Evolutionary conservation across 2,888 invertebrate species (phyloP).

Genomic region (Mythimna loreyi): DNA sequence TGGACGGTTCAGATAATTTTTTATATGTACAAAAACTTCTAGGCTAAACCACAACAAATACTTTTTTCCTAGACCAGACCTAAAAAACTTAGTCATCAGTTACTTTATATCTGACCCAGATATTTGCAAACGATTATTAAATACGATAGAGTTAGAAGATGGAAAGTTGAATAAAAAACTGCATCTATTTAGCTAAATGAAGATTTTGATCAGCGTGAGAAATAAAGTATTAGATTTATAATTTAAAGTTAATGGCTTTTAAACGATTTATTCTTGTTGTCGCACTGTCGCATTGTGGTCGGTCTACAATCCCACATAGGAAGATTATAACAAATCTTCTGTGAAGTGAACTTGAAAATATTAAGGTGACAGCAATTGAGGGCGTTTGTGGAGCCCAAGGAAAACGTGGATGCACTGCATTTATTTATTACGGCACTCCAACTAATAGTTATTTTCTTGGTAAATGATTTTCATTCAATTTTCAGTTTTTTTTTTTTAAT

Average conservation of each 20-base stretch:
- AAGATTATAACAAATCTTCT: slow-evolving; percentile 11
- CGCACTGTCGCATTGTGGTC: slow-evolving; percentile 29
- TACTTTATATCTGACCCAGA: slow-evolving; percentile 32
- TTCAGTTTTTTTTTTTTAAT: too few relatives aligned
- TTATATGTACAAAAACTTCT: slow-evolving; percentile 7
- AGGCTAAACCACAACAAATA: background rate
- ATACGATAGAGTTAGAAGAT: slow-evolving; percentile 13
- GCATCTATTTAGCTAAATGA: slow-evolving; percentile 17
- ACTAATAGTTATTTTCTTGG: too few relatives aligned
- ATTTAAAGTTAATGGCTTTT: slow-evolving; percentile 46
- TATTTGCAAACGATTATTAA: slow-evolving; percentile 29
- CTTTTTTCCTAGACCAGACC: slow-evolving; percentile 13
- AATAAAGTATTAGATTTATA: slow-evolving; percentile 42
- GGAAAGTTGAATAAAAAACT: slow-evolving; percentile 47
- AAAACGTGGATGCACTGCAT: too few relatives aligned
- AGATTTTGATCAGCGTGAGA: slow-evolving; percentile 48
- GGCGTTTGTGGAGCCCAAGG: too few relatives aligned
- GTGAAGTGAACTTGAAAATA: slow-evolving; percentile 7
- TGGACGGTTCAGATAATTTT: background rate
- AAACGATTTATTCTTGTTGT: slow-evolving; percentile 30
- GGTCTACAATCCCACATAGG: slow-evolving; percentile 35
- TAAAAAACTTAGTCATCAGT: slow-evolving; percentile 5
- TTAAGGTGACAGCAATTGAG: slow-evolving; percentile 31
- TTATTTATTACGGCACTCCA: too few relatives aligned
- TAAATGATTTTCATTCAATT: too few relatives aligned